Evolutionary conservation across 2,888 invertebrate species (phyloP), one percentile per base, ranked within the genome.

Genomic region (Platycheirus rosarum): DNA sequence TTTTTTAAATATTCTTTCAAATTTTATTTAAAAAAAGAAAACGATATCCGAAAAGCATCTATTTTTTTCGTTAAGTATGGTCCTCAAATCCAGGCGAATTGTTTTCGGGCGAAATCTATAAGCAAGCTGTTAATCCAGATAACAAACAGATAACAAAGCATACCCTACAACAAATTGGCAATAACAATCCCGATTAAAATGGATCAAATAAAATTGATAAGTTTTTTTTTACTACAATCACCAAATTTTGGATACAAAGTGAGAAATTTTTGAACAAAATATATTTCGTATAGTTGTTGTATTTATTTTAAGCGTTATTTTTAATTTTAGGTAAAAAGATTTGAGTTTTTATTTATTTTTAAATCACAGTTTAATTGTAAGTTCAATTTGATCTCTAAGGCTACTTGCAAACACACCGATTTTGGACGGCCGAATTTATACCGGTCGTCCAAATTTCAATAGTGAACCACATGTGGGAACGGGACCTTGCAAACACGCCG

Each of bases 41-140:
- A 26, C 6, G 26, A 29, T 26, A 14, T 57, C 23, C 40, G 55
- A 60, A 42, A 1, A 60, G 68, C 35, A 44, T 79, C 75, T 69
- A 62, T 79, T 79, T 49, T 66, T 79, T 79, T 79, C 51, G 35
- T 75, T 75, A 69, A 79, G 79, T 79, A 79, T 69, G 79, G 79
- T 79, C 49, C 63, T 79, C 79, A 79, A 79, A 79, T 75, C 75
- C 40, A 13, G 73, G 79, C 62, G 79, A 79, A 79, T 79, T 79
- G 75, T 69, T 79, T 79, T 79, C 79, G 79, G 79, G 20, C 79
- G 79, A 79, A 79, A 75, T 79, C 79, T 55, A 37, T 44, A 74
- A n/a, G 57, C 42, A 55, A 53, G 55, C 63, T 23, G 14, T 29
- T 46, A 32, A 35, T 48, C 42, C 35, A 55, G 42, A 65, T 57